Conservation (phyloP, 2,113 vertebrate genomes). For the Noctilio leporinus region DNA sequence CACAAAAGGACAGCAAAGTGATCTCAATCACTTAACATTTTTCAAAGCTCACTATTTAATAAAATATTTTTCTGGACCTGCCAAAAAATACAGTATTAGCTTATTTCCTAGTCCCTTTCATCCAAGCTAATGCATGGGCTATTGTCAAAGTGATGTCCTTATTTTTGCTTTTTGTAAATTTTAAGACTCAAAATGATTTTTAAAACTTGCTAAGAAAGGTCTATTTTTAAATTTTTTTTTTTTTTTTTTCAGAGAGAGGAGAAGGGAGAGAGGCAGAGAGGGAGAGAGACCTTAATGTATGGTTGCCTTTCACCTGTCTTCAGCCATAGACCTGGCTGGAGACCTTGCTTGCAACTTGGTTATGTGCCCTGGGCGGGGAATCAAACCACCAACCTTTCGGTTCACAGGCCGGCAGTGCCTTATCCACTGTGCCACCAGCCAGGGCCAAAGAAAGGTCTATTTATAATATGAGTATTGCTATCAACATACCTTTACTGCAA, state of each 20-base stretch:
- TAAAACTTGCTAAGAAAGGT: neutral
- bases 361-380: too few species aligned
- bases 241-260: too few species aligned
- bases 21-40: neutral
- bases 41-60: neutral
- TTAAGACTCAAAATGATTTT: neutral
- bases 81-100: neutral
- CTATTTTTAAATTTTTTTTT: too few species aligned
- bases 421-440: too few species aligned
- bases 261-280: too few species aligned
- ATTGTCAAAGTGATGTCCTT: neutral
- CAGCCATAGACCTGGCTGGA: too few species aligned
- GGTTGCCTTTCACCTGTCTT: too few species aligned
- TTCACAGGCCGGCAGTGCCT: too few species aligned
- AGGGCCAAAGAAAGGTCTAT: neutral
- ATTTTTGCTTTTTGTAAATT: neutral
- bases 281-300: too few species aligned
- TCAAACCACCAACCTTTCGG: too few species aligned
- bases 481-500: neutral
- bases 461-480: neutral
- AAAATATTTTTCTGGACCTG: neutral
- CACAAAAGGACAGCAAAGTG: neutral
- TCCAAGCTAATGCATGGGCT: neutral
- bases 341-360: too few species aligned
- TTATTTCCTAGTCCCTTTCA: neutral